Base-by-base conservation (phyloP, 2,888 invertebrate genomes). In the Drosophila atripex region DNA sequence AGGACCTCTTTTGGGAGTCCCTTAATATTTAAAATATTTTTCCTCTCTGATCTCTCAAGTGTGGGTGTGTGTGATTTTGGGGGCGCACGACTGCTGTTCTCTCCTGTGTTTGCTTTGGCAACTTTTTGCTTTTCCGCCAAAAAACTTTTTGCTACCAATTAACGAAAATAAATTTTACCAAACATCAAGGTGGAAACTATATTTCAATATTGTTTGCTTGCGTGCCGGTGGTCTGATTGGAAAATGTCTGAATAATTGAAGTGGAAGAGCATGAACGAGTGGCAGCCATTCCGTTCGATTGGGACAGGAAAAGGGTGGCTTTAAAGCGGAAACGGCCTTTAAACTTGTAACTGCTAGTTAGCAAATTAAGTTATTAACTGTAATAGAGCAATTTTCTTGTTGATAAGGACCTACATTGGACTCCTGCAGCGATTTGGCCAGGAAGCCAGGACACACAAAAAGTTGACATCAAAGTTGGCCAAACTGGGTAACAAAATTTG, bases 101-200 rank as follows among this genome's bases (percentile, higher is more conserved):
- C 12, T 5, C 1, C 39, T 28, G 51, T 52, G 39, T 65, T 45
- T 60, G 74, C 41, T 55, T 52, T 49, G 49, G 53, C 25, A 56
- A 57, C 68, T 59, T 77, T 25, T 65, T 57, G 47, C 57, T 77
- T 25, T 65, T 57, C 51, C 57, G 30, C 39, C 75, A 35, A 56
- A 58, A 69, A 68, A 55, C 57, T 74, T 78, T 78, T 53, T 60
- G 68, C 72, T 64, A 75, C 56, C 64, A 77, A 71, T 82, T 79
- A 82, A 68, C 43, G 58, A 57, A 71, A 65, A 49, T 53, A 59
- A 73, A 68, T 71, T 43, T 61, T 46, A 50, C 39, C 18, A 12
- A 35, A 49, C 65, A 55, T 23, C 49, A 73, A 65, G 64, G 69
- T 73, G 66, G 66, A 73, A 70, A 65, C 54, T 54, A 73, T 73